Conservation (phyloP, 2,113 vertebrate species). For the Microcebus lehilahytsara region DNA sequence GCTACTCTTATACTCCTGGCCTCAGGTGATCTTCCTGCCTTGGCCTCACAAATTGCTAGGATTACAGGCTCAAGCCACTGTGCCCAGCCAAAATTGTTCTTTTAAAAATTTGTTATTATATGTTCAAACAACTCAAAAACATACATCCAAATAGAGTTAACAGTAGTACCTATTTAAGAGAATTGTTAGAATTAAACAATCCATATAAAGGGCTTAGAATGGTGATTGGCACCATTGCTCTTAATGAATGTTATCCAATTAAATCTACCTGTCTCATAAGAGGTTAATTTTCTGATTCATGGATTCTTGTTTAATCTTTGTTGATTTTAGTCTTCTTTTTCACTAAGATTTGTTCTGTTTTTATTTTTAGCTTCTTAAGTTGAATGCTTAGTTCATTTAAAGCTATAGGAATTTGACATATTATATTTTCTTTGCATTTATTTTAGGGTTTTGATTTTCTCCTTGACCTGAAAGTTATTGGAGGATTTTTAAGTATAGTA, state of each 20-base stretch:
- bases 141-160: background rate
- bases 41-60: no score
- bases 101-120: slow-evolving; percentile 16
- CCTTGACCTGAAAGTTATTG: slow-evolving; percentile 10
- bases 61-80: no score
- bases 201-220: background rate
- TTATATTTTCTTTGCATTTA: slow-evolving; percentile 46
- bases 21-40: no score
- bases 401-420: background rate
- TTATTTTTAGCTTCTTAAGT: slow-evolving; percentile 33
- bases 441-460: slow-evolving; percentile 48
- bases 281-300: slow-evolving; percentile 30
- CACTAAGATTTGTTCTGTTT: slow-evolving; percentile 6
- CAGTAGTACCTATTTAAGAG: background rate
- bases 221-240: background rate
- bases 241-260: background rate
- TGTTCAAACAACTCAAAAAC: slow-evolving; percentile 23
- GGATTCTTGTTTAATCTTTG: slow-evolving; percentile 32
- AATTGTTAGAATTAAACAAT: background rate
- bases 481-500: background rate
- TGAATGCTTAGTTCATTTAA: slow-evolving; percentile 28
- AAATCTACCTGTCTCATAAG: background rate
- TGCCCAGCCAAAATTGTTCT: background rate
- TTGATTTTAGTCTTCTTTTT: slow-evolving; percentile 16
- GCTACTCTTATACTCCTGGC: no score